These are phyloP conservation scores for Oryzias dopingdopingensis DNA, from an alignment of 2,797 vertebrate species.

Conservation along the genomic window DNA sequence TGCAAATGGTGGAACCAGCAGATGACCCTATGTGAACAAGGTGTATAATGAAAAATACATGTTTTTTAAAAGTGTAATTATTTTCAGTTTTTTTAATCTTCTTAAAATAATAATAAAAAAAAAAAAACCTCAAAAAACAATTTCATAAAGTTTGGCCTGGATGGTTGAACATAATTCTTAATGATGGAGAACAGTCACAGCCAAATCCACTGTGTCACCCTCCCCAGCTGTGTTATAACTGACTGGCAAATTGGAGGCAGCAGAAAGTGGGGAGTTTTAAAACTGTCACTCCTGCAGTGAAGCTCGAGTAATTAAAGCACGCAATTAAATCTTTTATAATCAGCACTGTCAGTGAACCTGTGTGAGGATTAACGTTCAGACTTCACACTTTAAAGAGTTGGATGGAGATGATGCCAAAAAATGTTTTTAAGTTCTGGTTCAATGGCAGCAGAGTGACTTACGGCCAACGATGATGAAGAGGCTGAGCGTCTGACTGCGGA, in stretches of 20 bases:
- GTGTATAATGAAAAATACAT: no score
- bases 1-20: no score
- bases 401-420: slow-evolving; percentile 44
- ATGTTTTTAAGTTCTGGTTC: slow-evolving; percentile 56
- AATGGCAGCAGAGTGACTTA: slow-evolving; percentile 51
- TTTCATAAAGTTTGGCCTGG: slow-evolving; percentile 52
- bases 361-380: slow-evolving; percentile 62
- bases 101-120: no score
- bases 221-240: slow-evolving; percentile 57
- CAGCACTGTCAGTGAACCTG: slow-evolving; percentile 67
- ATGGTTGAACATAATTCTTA: slow-evolving; percentile 56
- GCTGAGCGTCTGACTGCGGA: slow-evolving; percentile 31
- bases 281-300: slow-evolving; percentile 59
- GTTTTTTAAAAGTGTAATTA: no score
- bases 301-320: slow-evolving; percentile 66
- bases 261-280: slow-evolving; percentile 64
- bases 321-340: slow-evolving; percentile 77
- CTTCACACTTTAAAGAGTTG: slow-evolving; percentile 59
- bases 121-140: no score
- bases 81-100: no score
- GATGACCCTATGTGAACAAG: no score
- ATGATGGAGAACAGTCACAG: slow-evolving; percentile 39
- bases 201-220: slow-evolving; percentile 61
- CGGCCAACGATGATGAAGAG: slow-evolving; percentile 29
- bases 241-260: slow-evolving; percentile 61